phyloP scores from a whole-genome alignment of 2,888 invertebrate species.

The Thymelicus lineola region DNA sequence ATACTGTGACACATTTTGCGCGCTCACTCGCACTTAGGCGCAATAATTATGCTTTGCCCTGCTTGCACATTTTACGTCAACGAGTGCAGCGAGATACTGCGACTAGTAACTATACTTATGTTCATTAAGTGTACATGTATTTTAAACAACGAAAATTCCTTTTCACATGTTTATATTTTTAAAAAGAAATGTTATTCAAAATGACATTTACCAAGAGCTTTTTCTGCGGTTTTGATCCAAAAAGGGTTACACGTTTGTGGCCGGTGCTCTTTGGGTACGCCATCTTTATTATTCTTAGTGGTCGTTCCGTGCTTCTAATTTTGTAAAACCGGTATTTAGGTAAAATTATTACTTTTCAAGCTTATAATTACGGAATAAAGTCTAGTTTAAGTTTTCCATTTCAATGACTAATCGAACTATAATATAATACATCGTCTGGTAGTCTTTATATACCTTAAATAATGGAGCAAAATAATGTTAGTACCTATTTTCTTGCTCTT shows the following conservation, averaged over 20 bases:
- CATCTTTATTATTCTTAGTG: constrained; percentile 35
- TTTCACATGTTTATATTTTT: neutral
- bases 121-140: neutral
- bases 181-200: constrained; percentile 6
- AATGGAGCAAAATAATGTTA: no score
- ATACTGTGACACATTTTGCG: no score
- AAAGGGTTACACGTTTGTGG: constrained; percentile 35
- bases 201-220: constrained; percentile 25
- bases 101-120: no score
- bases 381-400: no score
- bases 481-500: no score
- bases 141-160: neutral
- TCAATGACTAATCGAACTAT: no score
- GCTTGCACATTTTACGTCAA: no score
- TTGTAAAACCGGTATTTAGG: constrained; percentile 23
- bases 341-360: constrained; percentile 13
- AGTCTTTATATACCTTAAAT: no score
- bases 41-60: no score
- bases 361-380: neutral
- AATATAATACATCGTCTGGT: no score
- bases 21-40: no score
- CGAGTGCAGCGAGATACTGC: no score
- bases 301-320: constrained; percentile 18
- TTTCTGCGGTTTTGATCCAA: constrained; percentile 28
- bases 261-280: constrained; percentile 1